A percentile compares a stretch with the other conserved stretches of the same genome.
Evolutionary conservation across 2,113 vertebrate species (phyloP).

Genomic region (Danio rerio): GRCz12tu NC_133188.1:44620501-44621000

Average conservation of each 20-base stretch:
- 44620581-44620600: background rate
- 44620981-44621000: too few relatives aligned
- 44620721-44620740: background rate
- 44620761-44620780: background rate
- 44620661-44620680: conserved; percentile 51
- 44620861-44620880: too few relatives aligned
- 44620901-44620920: too few relatives aligned
- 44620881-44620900: too few relatives aligned
- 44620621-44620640: conserved; percentile 17
- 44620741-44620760: background rate
- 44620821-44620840: too few relatives aligned
- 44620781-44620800: too few relatives aligned
- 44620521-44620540: background rate
- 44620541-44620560: background rate
- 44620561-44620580: too few relatives aligned
- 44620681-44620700: conserved; percentile 44
- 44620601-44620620: background rate
- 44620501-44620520: background rate
- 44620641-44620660: background rate
- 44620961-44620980: too few relatives aligned
- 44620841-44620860: too few relatives aligned
- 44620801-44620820: too few relatives aligned
- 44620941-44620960: too few relatives aligned
- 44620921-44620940: too few relatives aligned
- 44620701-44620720: background rate